Conservation (phyloP, 2,888 invertebrate genomes). For the Phyllotreta striolata region DNA sequence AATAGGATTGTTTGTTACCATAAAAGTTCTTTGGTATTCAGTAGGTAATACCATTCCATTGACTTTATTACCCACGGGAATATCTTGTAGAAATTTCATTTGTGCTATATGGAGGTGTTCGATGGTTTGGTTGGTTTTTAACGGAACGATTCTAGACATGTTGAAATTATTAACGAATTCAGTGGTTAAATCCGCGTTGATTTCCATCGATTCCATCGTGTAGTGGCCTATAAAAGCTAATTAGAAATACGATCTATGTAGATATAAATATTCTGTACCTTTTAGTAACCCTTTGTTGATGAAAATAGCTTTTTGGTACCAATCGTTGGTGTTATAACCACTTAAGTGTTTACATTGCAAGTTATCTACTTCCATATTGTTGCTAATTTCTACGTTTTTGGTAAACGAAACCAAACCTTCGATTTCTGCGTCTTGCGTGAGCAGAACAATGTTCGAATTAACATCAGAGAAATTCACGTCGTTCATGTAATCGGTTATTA, state of each 20-base stretch:
- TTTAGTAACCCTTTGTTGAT: slow-evolving; percentile 57
- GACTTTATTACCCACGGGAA: slow-evolving; percentile 53
- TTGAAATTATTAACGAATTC: slow-evolving; percentile 62
- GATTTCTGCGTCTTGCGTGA: slow-evolving; percentile 55
- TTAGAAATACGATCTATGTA: no score
- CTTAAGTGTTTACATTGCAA: slow-evolving; percentile 55
- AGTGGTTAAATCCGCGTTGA: slow-evolving; percentile 60
- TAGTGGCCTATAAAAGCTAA: no score
- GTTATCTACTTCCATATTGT: slow-evolving; percentile 48
- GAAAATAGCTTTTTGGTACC: slow-evolving; percentile 61
- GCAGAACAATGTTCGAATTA: slow-evolving; percentile 58
- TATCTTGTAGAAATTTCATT: slow-evolving; percentile 51
- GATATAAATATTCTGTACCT: no score
- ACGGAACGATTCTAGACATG: slow-evolving; percentile 61
- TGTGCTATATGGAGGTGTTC: slow-evolving; percentile 56
- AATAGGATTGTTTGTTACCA: no score
- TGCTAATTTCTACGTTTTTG: slow-evolving; percentile 50
- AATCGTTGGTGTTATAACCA: slow-evolving; percentile 58
- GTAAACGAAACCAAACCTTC: slow-evolving; percentile 57
- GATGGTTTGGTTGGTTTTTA: slow-evolving; percentile 62
- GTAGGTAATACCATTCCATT: slow-evolving; percentile 61
- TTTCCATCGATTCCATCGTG: slow-evolving; percentile 58
- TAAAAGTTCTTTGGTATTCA: slow-evolving; percentile 63
- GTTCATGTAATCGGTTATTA: slow-evolving; percentile 50
- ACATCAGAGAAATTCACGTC: slow-evolving; percentile 56